These are phyloP conservation scores for Alloplasta piceator DNA, from an alignment of 2,888 invertebrate species.

Conservation along the genomic window DNA sequence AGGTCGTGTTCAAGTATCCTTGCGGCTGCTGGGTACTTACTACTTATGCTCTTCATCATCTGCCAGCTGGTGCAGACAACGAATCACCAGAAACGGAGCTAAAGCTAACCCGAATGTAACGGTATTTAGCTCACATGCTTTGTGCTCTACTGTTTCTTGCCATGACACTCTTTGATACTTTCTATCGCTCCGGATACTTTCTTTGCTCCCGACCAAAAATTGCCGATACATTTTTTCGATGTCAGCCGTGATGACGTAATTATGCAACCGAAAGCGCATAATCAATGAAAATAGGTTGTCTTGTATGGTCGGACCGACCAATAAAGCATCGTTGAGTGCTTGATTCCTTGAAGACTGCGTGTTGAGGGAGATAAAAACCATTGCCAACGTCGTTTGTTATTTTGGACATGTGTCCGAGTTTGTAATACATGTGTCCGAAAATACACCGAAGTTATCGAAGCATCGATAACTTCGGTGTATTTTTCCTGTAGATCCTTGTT, in stretches of 20 bases:
- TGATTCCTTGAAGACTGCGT: slow-evolving; percentile 58
- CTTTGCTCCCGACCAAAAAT: slow-evolving; percentile 54
- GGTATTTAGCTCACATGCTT: too few species aligned
- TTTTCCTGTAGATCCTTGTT: slow-evolving; percentile 25
- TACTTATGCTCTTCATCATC: too few species aligned
- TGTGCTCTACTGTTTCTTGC: not conserved
- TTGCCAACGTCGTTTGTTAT: not conserved
- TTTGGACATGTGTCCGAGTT: too few species aligned
- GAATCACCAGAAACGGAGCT: too few species aligned
- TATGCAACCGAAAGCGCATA: slow-evolving; percentile 51
- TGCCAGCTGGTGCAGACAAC: too few species aligned
- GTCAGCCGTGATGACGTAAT: slow-evolving; percentile 65
- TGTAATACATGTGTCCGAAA: too few species aligned
- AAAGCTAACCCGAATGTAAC: too few species aligned
- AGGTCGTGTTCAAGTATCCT: too few species aligned
- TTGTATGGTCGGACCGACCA: slow-evolving; percentile 62
- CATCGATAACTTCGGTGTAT: slow-evolving; percentile 65
- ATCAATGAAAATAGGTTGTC: slow-evolving; percentile 60
- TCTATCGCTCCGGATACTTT: too few species aligned
- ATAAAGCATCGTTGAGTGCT: slow-evolving; percentile 62
- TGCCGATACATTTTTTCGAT: too few species aligned
- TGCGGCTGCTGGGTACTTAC: too few species aligned
- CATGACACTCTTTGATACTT: slow-evolving; percentile 67
- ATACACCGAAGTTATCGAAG: slow-evolving; percentile 47
- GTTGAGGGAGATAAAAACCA: slow-evolving; percentile 62